These are phyloP conservation scores for Eulemur albifrons DNA, from an alignment of 2,797 vertebrate genomes.

Conservation along the genomic window DNA sequence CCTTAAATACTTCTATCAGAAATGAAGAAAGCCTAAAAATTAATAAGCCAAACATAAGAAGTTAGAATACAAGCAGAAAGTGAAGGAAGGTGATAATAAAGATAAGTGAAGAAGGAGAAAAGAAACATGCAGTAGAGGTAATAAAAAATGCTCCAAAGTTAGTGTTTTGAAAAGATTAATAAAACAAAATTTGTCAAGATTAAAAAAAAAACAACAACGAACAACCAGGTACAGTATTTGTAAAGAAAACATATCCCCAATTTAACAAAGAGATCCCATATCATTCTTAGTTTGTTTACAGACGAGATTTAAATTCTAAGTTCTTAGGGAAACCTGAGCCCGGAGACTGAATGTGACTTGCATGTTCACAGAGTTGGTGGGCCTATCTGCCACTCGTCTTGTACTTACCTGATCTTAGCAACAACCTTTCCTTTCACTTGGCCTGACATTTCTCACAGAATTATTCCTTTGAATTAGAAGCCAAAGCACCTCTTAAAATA, in stretches of 20 bases:
- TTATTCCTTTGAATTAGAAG: background rate
- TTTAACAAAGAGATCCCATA: background rate
- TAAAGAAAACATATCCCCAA: background rate
- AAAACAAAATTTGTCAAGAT: background rate
- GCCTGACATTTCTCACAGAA: background rate
- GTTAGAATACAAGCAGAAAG: background rate
- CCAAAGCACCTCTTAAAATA: background rate
- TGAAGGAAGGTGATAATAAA: background rate
- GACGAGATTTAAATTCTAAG: background rate
- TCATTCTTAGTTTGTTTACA: background rate
- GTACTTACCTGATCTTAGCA: background rate
- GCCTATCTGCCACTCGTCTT: background rate
- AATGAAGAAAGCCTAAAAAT: conserved; percentile 15
- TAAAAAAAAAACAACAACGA: background rate
- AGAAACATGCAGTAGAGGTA: background rate
- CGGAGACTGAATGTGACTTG: background rate
- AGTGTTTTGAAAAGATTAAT: background rate
- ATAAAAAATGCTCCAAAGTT: background rate
- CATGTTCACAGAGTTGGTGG: too few species aligned
- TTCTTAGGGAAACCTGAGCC: background rate
- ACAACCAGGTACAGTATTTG: background rate
- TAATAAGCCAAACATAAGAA: background rate
- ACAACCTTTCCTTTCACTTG: background rate
- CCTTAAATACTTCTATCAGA: background rate
- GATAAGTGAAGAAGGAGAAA: background rate